Base-by-base conservation (phyloP, 2,888 invertebrate species). In the Trilocha varians region DNA sequence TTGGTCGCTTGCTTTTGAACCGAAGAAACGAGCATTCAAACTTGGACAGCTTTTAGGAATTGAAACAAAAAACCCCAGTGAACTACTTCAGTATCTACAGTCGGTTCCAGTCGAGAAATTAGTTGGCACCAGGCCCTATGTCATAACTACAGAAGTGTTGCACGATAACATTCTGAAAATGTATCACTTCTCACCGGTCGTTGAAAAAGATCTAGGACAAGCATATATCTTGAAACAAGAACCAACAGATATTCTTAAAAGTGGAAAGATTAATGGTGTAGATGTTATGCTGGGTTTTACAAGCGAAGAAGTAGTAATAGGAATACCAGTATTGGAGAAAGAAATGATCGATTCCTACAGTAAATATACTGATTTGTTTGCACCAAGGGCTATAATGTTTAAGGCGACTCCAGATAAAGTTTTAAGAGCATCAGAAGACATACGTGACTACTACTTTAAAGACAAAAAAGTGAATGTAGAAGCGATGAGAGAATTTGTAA, bases 201-300 rank as follows among this genome's bases (percentile, higher is more conserved):
- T 70, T 0, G 77, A 78, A 50, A 74, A 72, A 55, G 48, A 69
- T 47, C 65, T 70, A 43, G 72, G 72, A 0, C 45, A 57, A 36
- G 58, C 64, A 3, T 55, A 60, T 37, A 75, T 74, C 35, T 17
- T 76, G 14, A 61, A 57, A 0, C 63, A 68, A 46, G 46, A 59
- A 13, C 65, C 65, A 2, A 35, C 55, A 5, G 49, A 61, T 13
- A 39, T 54, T 16, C 44, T 70, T 16, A 68, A 59, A 55, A 70
- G 75, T 18, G 89, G 90, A 16, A 73, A 68, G 11, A 62, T 87
- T 4, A 70, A 70, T 37, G 53, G 70, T 32, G 83, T 90, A 1
- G 92, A 93, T 0, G 83, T 92, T 64, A 87, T 95, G 59, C 82
- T 91, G 16, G 94, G 94, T 1, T 65, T 91, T 6, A 93, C 91